Evolutionary conservation across 2,797 vertebrate species (phyloP), one percentile per base, ranked within the genome.

Genomic region (Ceryle rudis): DNA sequence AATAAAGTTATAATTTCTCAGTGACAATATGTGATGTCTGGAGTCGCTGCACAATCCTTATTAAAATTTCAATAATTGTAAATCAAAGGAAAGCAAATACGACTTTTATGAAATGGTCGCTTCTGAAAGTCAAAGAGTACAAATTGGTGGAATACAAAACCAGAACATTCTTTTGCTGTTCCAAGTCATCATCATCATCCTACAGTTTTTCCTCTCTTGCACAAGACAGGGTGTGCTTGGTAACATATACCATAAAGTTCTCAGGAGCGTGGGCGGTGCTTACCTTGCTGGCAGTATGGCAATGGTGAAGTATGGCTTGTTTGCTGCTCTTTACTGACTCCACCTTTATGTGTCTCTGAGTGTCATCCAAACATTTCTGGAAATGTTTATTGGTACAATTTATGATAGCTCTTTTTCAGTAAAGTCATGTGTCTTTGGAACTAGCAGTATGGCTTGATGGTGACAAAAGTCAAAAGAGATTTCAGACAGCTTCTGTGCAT

Each of bases 1-100:
- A 97, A 94, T 98, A 98, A 98, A 98, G 96, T 98, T 97, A 96
- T 97, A 98, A 98, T 98, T 98, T 95, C 93, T 97, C 81, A 79
- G 97, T 96, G 96, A 97, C 95, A 97, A 94, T 92, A 94, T 97
- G 97, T 93, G 95, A 97, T 97, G 91, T 86, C 93, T 94, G 79
- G 90, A 97, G 90, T 95, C 61, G 8, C 94, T 96, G 84, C 96
- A 97, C 96, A 98, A 97, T 97, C 89, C 97, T 98, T 98, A 98
- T 97, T 98, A 98, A 98, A 98, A 97, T 97, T 97, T 96, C 95
- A 98, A 97, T 98, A 98, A 98, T 98, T 98, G 88, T 98, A 97
- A 98, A 98, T 98, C 97, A 98, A 98, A 97, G 78, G 90, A 98
- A 98, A 98, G 94, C 97, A 98, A 98, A 97, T 93, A 96, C 2